Conservation (phyloP, 2,888 invertebrate genomes). For the Eumerus sabulonum region DNA sequence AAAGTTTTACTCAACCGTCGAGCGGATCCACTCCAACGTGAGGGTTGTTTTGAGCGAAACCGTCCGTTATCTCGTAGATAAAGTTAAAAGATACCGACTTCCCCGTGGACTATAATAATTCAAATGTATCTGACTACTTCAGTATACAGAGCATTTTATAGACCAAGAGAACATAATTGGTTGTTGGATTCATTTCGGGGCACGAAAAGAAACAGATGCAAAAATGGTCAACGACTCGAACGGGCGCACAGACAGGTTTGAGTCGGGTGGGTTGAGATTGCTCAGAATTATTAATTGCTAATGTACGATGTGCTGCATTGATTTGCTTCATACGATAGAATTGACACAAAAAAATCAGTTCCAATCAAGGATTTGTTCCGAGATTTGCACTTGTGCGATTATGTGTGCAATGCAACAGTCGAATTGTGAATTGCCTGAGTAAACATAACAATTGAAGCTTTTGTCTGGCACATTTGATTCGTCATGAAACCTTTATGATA, state of each 20-base stretch:
- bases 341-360: conserved; percentile 50
- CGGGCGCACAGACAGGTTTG: conserved; percentile 20
- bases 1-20: conserved; percentile 28
- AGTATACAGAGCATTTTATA: conserved; percentile 13
- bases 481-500: background rate
- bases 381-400: conserved; percentile 39
- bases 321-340: conserved; percentile 60
- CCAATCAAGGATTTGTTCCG: conserved; percentile 45
- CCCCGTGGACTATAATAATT: background rate
- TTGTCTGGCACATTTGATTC: background rate
- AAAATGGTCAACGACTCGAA: too few relatives aligned
- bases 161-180: conserved; percentile 42
- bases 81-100: background rate
- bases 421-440: too few relatives aligned
- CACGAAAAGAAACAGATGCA: too few relatives aligned
- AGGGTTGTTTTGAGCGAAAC: conserved; percentile 37
- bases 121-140: conserved; percentile 36
- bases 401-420: background rate
- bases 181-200: conserved; percentile 20
- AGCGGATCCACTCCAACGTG: conserved; percentile 31
- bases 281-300: conserved; percentile 35
- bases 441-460: background rate
- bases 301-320: conserved; percentile 50
- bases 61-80: background rate
- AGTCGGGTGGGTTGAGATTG: background rate